Evolutionary conservation across 2,797 vertebrate genomes (phyloP).

Genomic region (Echiichthys vipera): DNA sequence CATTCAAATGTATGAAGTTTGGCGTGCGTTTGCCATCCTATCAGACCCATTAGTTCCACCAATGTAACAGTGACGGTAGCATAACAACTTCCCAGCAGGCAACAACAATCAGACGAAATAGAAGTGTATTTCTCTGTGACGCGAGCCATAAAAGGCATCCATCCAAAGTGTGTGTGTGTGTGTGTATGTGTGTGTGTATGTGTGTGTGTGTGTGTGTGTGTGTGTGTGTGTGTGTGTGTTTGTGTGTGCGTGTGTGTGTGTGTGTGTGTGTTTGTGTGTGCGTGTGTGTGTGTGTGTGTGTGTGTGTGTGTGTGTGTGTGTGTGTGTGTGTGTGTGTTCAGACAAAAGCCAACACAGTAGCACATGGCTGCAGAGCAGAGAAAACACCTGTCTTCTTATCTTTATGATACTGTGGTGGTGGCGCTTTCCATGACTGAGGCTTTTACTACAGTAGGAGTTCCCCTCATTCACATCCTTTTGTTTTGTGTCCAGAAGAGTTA

Average conservation of each 20-base stretch:
- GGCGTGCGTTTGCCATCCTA: slow-evolving; percentile 55
- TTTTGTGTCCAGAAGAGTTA: slow-evolving; percentile 43
- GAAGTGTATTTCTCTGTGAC: slow-evolving; percentile 79
- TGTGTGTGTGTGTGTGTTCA: slow-evolving; percentile 55
- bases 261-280: too few species aligned
- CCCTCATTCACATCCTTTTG: slow-evolving; percentile 45
- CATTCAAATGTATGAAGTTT: slow-evolving; percentile 34
- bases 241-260: too few species aligned
- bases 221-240: too few species aligned
- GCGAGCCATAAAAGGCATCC: slow-evolving; percentile 76
- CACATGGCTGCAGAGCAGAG: slow-evolving; percentile 62
- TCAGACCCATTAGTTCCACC: slow-evolving; percentile 76
- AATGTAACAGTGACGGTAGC: slow-evolving; percentile 75
- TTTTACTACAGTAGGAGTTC: slow-evolving; percentile 57
- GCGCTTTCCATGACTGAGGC: slow-evolving; percentile 26
- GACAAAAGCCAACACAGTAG: slow-evolving; percentile 63
- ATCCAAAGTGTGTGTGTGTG: slow-evolving; percentile 63
- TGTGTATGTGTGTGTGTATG: slow-evolving; percentile 48
- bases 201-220: too few species aligned
- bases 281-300: too few species aligned
- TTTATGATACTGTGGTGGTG: slow-evolving; percentile 66
- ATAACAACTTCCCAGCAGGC: slow-evolving; percentile 74
- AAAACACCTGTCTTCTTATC: slow-evolving; percentile 76
- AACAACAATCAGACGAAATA: slow-evolving; percentile 76
- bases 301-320: too few species aligned